Evolutionary conservation across 2,113 vertebrate genomes (phyloP), one percentile per base, ranked within the genome.

Genomic region (Hypanus sabinus): DNA sequence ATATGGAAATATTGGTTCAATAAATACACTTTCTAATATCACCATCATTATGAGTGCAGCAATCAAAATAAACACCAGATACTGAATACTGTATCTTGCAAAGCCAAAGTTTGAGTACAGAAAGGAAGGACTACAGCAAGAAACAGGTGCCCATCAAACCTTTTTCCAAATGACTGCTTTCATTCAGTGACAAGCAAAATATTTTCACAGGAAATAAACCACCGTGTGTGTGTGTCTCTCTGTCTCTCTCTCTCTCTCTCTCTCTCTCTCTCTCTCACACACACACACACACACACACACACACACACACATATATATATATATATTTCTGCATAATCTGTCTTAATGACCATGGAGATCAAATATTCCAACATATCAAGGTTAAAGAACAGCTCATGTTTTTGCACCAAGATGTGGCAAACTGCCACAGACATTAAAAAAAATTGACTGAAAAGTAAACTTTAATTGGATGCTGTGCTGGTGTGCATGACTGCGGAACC

Each of bases 311-410:
- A 46, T n/a, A n/a, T n/a, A n/a, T n/a, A n/a, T n/a, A n/a, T n/a
- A n/a, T 3, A 46, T 22, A 33, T 73, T 93, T 46, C 68, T 55
- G 91, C 91, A 75, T 93, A 70, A 73, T 55, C 60, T 93, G 38
- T 2, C 70, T 55, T 6, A 27, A 24, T 93, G 70, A 70, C 73
- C 73, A 24, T 93, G 33, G 91, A 75, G 91, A 46, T 93, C 91
- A 93, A 93, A 55, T 73, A 70, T 73, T 93, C 91, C 68, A 73
- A 73, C 91, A 93, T 36, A 73, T 55, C 68, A 93, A 75, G 70
- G 68, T 73, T 73, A 73, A 73, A 93, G 46, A 10, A 55, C 38
- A 30, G 22, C 70, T 93, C 91, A 73, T 38, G 60, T 75, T 73
- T 46, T 33, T 73, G 70, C 65, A 73, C 91, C 73, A 36, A 93